Percentiles rank a stretch among this genome's conserved stretches.
Conservation (phyloP, 2,113 vertebrate species). For the Helogale parvula region DNA sequence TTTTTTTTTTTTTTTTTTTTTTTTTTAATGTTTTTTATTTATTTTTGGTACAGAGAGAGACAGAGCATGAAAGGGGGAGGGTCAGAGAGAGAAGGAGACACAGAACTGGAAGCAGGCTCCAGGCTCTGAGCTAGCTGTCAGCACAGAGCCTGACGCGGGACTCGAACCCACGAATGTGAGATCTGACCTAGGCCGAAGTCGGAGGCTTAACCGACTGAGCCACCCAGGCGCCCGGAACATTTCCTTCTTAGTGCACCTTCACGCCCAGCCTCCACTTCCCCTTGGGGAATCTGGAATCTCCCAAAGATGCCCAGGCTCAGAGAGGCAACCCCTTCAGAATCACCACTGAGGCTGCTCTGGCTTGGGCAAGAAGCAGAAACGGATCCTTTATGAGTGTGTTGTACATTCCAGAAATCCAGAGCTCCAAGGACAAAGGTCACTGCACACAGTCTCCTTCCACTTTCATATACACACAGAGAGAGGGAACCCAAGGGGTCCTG, state of each 20-base stretch:
- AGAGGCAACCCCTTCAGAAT: not conserved
- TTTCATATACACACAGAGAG: not conserved
- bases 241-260: not conserved
- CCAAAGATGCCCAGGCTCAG: not conserved
- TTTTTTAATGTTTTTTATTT: too few relatives aligned
- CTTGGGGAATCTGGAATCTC: constrained; percentile 29
- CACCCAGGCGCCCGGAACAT: too few relatives aligned
- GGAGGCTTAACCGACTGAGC: too few relatives aligned
- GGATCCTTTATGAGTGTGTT: not conserved
- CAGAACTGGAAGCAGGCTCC: too few relatives aligned
- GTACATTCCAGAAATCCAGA: not conserved
- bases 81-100: too few relatives aligned
- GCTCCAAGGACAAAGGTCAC: not conserved
- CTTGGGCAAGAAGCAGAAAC: not conserved
- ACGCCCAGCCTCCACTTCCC: not conserved
- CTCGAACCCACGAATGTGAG: too few relatives aligned
- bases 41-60: too few relatives aligned
- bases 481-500: not conserved
- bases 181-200: too few relatives aligned
- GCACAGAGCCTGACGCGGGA: too few relatives aligned
- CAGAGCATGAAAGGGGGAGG: too few relatives aligned
- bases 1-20: too few relatives aligned
- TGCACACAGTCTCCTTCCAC: not conserved
- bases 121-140: too few relatives aligned
- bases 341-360: not conserved